These are phyloP conservation scores for Melanotaenia boesemani DNA, from an alignment of 2,797 vertebrate species.

Conservation along the genomic window DNA sequence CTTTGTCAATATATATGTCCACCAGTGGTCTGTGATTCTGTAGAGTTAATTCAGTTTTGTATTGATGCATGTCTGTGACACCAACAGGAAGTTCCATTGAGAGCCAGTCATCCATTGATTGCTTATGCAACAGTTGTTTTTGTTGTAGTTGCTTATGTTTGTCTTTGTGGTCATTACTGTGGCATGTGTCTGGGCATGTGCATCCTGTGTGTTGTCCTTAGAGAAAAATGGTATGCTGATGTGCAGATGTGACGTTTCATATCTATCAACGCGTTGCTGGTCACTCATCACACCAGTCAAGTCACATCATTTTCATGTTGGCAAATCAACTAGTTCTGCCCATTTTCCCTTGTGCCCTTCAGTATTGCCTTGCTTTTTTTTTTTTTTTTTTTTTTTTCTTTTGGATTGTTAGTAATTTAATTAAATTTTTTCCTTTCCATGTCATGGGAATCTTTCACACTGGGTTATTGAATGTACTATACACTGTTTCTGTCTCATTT, in stretches of 20 bases:
- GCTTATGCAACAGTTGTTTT: conserved; percentile 60
- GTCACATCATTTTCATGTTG: not conserved
- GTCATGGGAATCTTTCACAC: not conserved
- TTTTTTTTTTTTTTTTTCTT: not conserved
- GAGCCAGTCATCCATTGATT: conserved; percentile 61
- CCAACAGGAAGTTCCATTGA: conserved; percentile 54
- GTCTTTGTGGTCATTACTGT: conserved; percentile 11
- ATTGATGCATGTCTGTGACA: conserved; percentile 60
- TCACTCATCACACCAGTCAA: not conserved
- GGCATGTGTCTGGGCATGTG: conserved; percentile 49
- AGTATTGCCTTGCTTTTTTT: no score
- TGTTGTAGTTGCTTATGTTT: conserved; percentile 22
- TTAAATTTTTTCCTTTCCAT: not conserved
- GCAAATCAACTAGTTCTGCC: not conserved
- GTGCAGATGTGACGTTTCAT: not conserved
- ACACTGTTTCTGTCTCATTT: no score
- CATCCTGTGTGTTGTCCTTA: conserved; percentile 11
- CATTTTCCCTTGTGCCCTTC: not conserved
- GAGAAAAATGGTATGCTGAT: conserved; percentile 6
- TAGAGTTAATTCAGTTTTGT: conserved; percentile 46
- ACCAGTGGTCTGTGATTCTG: conserved; percentile 38
- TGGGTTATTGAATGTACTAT: not conserved
- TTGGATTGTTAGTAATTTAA: not conserved
- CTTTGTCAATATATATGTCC: conserved; percentile 26
- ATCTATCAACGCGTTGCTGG: conserved; percentile 14